Conservation (phyloP, 2,113 vertebrate species). For the Octodon degus region DNA sequence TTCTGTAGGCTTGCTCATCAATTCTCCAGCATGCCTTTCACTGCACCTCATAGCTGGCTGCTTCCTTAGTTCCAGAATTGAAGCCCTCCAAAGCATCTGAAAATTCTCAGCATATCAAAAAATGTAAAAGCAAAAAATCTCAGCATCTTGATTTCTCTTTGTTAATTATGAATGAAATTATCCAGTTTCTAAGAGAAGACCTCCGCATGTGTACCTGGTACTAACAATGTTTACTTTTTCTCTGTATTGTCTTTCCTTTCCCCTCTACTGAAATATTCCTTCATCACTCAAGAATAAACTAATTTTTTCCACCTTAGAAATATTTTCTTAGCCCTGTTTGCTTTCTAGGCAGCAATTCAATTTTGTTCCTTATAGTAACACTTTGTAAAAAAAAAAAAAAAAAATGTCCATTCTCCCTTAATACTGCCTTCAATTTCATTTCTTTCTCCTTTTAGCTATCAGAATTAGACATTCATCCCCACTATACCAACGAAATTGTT, state of each 20-base stretch:
- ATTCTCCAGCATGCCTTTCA: neutral
- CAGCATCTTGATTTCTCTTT: neutral
- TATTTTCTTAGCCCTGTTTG: neutral
- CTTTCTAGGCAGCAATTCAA: neutral
- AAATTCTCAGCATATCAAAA: neutral
- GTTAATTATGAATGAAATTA: neutral
- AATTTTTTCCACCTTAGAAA: conserved; percentile 8
- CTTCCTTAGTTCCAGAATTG: neutral
- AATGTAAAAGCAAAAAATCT: neutral
- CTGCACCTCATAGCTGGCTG: neutral
- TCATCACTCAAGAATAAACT: neutral
- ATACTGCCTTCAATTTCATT: neutral
- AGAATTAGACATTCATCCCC: neutral
- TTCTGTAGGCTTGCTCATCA: neutral
- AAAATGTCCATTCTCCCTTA: neutral
- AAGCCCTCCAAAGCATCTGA: neutral
- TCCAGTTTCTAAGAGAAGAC: neutral
- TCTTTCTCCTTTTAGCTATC: neutral
- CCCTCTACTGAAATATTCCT: neutral
- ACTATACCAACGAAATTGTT: neutral
- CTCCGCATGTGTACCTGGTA: neutral
- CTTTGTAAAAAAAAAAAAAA: neutral
- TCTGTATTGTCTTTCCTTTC: neutral
- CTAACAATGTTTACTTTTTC: neutral
- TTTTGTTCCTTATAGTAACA: neutral